Evolutionary conservation across 2,797 vertebrate species (phyloP).

Genomic region (Falco berigora): DNA sequence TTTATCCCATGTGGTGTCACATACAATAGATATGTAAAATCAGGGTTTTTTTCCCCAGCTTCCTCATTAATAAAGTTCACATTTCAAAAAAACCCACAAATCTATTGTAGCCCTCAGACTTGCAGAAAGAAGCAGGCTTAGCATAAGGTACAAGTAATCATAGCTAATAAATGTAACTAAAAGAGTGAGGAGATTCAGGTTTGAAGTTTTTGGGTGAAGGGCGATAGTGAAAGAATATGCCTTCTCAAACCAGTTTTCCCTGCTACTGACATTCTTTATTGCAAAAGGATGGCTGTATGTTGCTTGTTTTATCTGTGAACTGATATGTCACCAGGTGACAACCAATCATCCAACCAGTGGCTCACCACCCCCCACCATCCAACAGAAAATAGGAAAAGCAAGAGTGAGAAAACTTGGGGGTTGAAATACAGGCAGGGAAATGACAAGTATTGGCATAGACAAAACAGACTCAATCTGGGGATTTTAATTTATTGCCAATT

Average conservation of each 20-base stretch:
- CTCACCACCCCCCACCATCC: not conserved
- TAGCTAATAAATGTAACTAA: not conserved
- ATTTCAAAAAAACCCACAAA: not conserved
- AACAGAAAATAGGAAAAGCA: not conserved
- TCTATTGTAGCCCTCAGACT: not conserved
- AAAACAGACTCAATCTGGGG: not conserved
- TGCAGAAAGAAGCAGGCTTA: not conserved
- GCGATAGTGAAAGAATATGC: not conserved
- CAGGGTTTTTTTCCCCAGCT: not conserved
- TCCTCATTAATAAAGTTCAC: not conserved
- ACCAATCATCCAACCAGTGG: not conserved
- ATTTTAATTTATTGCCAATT: not conserved
- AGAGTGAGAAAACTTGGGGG: not conserved
- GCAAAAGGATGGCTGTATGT: not conserved
- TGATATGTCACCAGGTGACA: not conserved
- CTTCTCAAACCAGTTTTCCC: not conserved
- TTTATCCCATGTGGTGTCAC: not conserved
- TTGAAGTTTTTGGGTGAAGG: not conserved
- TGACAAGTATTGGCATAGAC: not conserved
- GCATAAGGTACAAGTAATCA: not conserved
- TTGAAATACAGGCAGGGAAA: not conserved
- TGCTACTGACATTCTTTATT: not conserved
- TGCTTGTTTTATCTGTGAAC: not conserved
- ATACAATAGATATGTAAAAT: not conserved
- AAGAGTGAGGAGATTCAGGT: not conserved